Evolutionary conservation across 2,888 invertebrate genomes (phyloP), one percentile per base, ranked within the genome.

Genomic region (Gymnocheta viridis): DNA sequence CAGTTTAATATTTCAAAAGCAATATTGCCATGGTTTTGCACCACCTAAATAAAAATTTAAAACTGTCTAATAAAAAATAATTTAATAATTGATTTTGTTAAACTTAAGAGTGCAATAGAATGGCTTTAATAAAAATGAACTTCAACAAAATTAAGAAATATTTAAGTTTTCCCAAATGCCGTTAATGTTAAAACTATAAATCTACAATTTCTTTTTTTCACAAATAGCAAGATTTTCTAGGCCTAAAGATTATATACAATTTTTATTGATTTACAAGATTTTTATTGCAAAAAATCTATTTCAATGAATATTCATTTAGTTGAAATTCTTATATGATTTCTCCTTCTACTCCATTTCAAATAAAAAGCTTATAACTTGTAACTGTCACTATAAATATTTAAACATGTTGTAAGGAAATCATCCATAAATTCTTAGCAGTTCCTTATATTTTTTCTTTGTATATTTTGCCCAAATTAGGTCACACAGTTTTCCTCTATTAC

Each of bases 401-500:
- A 56, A 69, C 35, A 82, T 56, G 19, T 76, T 70, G 12, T 47
- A 47, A 66, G 64, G 74, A 67, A 78, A 82, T 60, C 82, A 82
- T 67, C 60, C 67, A 67, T 60, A 78, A 73, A 78, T 78, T 78
- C 60, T 67, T 64, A 58, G 38, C 66, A 56, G 67, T 77, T 66
- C n/a, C 17, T 64, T 69, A 9, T 29, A 17, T 35, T 77, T 49
- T 49, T 35, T 70, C 24, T 38, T 12, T 17, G 9, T 38, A 41
- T 67, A 24, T 44, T 72, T 54, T 35, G 27, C 27, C n/a, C 24
- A 79, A 79, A 79, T 79, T 79, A 64, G 79, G 79, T 79, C 79
- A 79, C 29, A 60, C 38, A 78, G 22, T 60, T 60, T 69, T 60
- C 29, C 41, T 24, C 38, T 38, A 49, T 58, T 35, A 49, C 27